phyloP scores from a whole-genome alignment of 1,140 invertebrate species.

The Tetragonula clypearis region DNA sequence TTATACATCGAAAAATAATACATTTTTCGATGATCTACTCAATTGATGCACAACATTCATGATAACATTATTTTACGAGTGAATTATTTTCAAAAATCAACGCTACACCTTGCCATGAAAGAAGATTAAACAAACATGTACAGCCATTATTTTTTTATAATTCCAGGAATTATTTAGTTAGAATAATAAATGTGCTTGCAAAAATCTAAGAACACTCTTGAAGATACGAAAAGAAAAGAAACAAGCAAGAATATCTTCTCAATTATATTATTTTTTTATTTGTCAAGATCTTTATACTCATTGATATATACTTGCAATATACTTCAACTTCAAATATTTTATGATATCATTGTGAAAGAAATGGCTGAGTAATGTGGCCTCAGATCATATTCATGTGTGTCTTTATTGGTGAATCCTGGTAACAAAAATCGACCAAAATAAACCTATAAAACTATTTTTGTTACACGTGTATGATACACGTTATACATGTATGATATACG shows the following conservation, averaged over 20 bases:
- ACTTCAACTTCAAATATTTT: conserved; percentile 1
- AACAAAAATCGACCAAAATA: conserved; percentile 49
- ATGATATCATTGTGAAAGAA: neutral
- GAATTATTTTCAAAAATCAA: neutral
- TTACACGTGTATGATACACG: conserved; percentile 59
- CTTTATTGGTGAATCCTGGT: conserved; percentile 59
- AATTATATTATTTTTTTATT: conserved; percentile 29
- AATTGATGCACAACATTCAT: neutral
- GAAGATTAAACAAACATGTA: neutral
- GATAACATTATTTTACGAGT: neutral
- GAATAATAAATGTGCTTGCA: neutral
- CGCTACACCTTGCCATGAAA: conserved; percentile 1
- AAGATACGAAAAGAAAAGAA: neutral
- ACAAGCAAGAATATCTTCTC: conserved; percentile 13
- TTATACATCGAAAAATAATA: neutral
- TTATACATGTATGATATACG: conserved; percentile 59
- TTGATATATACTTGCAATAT: neutral
- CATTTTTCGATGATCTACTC: neutral
- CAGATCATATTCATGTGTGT: conserved; percentile 56
- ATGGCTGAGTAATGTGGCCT: conserved; percentile 23
- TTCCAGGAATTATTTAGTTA: neutral
- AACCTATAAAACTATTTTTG: conserved; percentile 63
- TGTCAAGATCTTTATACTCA: neutral
- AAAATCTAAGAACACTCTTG: neutral
- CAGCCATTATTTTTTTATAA: neutral